Evolutionary conservation across 2,888 invertebrate genomes (phyloP), one percentile per base, ranked within the genome.

Genomic region (Hydrotaea diabolus): DNA sequence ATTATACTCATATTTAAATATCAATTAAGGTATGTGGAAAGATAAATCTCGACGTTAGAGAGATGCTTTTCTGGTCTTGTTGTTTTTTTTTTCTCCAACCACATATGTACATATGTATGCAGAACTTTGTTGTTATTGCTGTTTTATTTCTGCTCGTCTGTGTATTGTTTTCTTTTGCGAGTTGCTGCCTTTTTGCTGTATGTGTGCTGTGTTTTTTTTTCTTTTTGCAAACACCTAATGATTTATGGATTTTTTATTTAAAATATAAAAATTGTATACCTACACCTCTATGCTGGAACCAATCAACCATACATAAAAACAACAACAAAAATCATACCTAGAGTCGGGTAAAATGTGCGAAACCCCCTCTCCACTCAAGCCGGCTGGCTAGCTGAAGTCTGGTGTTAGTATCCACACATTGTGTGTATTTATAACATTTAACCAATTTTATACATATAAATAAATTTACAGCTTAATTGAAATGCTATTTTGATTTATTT

Each of bases 401-500:
- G 3, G 3, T 31, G 59, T 64, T 39, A 11, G 39, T n/a, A 59
- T 75, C n/a, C 78, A 73, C 31, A 55, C 57, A 49, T 73, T 64
- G 75, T 77, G 73, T 80, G 78, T 79, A 85, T 81, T 85, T 85
- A 85, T 83, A 83, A 81, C 82, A 83, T 83, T 81, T 55, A 83
- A 84, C 8, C 78, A 84, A 77, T 85, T 86, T 80, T 78, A 81
- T 85, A 86, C 75, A 80, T 53, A 86, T 77, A 84, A 79, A 81
- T 75, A 86, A 71, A 86, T 89, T 87, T 88, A 89, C 85, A 86
- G 82, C 79, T 80, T 80, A 83, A 79, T 81, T 86, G 77, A 82
- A 81, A 86, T 81, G 83, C 73, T 79, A 89, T 88, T 89, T 87
- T 87, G 86, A 89, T 89, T 86, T 88, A 90, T 83, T 79, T 73